phyloP scores from a whole-genome alignment of 92 coral and sea anemone species.

The Parazoanthus darwini region DNA sequence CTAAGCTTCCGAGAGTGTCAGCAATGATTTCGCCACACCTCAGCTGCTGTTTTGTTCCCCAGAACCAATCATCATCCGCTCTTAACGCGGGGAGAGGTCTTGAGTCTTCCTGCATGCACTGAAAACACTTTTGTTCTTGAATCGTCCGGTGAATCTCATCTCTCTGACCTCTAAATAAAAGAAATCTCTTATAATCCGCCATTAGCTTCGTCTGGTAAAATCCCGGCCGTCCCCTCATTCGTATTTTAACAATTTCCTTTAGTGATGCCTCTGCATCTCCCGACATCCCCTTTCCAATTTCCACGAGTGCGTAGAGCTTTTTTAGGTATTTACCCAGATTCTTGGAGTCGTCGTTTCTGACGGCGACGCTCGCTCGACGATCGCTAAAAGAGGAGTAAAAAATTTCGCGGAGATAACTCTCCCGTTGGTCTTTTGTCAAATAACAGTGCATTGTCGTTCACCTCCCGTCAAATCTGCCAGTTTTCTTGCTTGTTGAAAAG shows the following conservation, averaged over 20 bases:
- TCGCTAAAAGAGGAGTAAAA: conserved; percentile 85
- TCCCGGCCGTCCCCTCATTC: conserved; percentile 79
- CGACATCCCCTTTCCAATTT: conserved; percentile 72
- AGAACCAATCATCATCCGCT: conserved; percentile 73
- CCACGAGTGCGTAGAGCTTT: conserved; percentile 68
- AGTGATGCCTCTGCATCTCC: conserved; percentile 69
- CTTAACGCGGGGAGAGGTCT: conserved; percentile 59
- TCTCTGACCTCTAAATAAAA: conserved; percentile 71
- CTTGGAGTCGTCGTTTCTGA: conserved; percentile 65
- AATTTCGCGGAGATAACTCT: conserved; percentile 85
- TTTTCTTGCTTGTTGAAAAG: background rate
- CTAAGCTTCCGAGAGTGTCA: conserved; percentile 84
- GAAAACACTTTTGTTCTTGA: conserved; percentile 84
- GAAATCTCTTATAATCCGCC: conserved; percentile 73
- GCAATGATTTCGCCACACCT: conserved; percentile 89
- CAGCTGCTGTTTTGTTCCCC: conserved; percentile 85
- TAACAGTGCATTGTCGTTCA: conserved; percentile 69
- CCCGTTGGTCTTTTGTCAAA: conserved; percentile 82
- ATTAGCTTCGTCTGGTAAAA: conserved; percentile 80
- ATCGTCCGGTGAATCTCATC: conserved; percentile 60
- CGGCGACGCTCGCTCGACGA: conserved; percentile 71
- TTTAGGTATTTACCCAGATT: conserved; percentile 64
- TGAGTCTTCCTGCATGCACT: conserved; percentile 68
- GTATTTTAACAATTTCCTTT: conserved; percentile 67
- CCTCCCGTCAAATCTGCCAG: background rate